These are phyloP conservation scores for Ginglymostoma cirratum DNA, from an alignment of 2,113 vertebrate species.

Conservation along the genomic window DNA sequence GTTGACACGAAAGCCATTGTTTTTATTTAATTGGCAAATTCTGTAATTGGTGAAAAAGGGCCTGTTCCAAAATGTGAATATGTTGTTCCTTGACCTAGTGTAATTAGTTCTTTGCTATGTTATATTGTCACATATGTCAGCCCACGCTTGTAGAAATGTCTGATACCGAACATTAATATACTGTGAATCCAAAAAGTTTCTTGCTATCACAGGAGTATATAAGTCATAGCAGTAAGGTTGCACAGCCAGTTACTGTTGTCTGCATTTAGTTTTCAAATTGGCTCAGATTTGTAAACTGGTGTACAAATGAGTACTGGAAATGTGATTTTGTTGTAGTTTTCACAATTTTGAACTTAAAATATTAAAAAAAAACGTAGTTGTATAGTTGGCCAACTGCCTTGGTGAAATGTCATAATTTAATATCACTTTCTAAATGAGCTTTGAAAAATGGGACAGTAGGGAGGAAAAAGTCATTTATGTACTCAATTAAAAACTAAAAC, in stretches of 20 bases:
- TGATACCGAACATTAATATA: not conserved
- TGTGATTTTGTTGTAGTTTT: not conserved
- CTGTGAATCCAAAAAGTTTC: not conserved
- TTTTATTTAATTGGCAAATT: conserved; percentile 3
- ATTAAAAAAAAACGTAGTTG: not conserved
- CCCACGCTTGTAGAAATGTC: not conserved
- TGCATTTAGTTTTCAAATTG: not conserved
- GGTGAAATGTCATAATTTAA: not conserved
- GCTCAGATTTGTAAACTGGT: not conserved
- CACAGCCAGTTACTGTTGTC: not conserved
- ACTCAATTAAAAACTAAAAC: not conserved
- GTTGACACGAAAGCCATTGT: not conserved
- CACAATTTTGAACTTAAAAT: not conserved
- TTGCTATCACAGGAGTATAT: not conserved
- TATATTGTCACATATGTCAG: not conserved
- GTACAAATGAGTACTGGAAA: not conserved
- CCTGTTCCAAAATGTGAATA: not conserved
- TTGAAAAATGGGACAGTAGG: not conserved
- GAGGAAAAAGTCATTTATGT: not conserved
- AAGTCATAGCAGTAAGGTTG: not conserved
- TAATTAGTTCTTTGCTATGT: not conserved
- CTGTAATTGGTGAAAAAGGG: not conserved
- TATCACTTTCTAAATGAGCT: not conserved
- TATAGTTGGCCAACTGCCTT: not conserved
- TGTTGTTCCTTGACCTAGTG: not conserved